A percentile compares a stretch with the other conserved stretches of the same genome.
These are phyloP conservation scores for Trichonephila clavipes DNA, from an alignment of 1,140 invertebrate species.

Conservation along the genomic window DNA sequence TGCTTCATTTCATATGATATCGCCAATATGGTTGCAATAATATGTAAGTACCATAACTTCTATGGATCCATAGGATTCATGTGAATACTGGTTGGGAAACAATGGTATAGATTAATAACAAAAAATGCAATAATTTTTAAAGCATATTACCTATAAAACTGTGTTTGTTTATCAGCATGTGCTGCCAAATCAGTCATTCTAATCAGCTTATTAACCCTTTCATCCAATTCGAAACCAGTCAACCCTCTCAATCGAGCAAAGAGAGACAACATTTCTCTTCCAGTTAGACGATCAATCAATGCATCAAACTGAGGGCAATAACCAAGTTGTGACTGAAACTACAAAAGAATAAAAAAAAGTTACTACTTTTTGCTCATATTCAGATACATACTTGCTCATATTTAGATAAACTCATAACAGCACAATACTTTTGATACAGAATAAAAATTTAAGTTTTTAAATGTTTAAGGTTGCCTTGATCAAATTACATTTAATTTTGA, in stretches of 20 bases:
- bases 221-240: constrained; percentile 78
- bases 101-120: background rate
- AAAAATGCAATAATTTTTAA: background rate
- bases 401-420: too few relatives aligned
- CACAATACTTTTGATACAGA: too few relatives aligned
- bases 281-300: constrained; percentile 89
- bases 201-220: constrained; percentile 79
- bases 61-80: too few relatives aligned
- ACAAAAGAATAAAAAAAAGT: background rate
- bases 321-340: constrained; percentile 80
- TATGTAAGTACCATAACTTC: too few relatives aligned
- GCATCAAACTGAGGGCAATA: constrained; percentile 88
- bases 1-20: too few relatives aligned
- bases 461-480: too few relatives aligned
- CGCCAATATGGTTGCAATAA: too few relatives aligned
- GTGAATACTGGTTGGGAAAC: too few relatives aligned
- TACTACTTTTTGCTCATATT: too few relatives aligned
- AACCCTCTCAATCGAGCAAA: constrained; percentile 88
- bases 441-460: too few relatives aligned
- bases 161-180: constrained; percentile 78
- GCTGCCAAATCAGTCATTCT: constrained; percentile 77
- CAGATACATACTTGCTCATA: too few relatives aligned
- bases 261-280: constrained; percentile 88
- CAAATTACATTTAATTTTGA: too few relatives aligned
- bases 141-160: constrained; percentile 77